Evolutionary conservation across 2,797 vertebrate species (phyloP).

Genomic region (Babyrousa celebensis): DNA sequence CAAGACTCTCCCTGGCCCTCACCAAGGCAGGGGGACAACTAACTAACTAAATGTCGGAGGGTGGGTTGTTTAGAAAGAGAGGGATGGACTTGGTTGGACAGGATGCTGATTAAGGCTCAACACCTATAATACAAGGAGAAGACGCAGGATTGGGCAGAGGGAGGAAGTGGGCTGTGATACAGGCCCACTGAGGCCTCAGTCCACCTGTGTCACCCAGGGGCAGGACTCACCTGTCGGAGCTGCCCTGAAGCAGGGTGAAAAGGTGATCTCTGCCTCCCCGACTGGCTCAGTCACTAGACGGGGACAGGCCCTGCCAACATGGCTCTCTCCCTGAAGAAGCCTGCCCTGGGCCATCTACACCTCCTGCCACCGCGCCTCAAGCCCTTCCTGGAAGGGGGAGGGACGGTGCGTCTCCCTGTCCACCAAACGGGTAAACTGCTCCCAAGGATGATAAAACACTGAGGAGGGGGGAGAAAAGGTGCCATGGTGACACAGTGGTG

Average conservation of each 20-base stretch:
- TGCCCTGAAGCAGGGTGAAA: background rate
- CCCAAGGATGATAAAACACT: no score
- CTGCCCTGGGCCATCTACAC: background rate
- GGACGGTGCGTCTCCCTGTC: background rate
- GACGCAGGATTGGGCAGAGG: background rate
- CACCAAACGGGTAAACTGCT: background rate
- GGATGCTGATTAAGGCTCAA: background rate
- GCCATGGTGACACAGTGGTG: background rate
- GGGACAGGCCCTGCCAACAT: background rate
- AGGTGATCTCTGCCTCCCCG: background rate
- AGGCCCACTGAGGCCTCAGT: background rate
- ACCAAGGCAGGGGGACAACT: background rate
- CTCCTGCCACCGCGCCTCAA: no score
- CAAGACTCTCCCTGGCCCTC: background rate
- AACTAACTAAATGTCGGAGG: background rate
- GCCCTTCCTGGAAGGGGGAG: background rate
- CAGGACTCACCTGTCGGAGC: background rate
- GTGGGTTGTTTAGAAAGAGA: background rate
- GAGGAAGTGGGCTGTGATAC: accelerated
- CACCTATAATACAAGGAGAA: background rate
- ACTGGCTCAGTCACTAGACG: background rate
- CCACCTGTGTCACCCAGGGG: no score
- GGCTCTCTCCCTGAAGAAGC: background rate
- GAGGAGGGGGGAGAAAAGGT: background rate
- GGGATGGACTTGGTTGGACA: background rate